Evolutionary conservation across 2,113 vertebrate species (phyloP).

Genomic region (Peromyscus polionotus): DNA sequence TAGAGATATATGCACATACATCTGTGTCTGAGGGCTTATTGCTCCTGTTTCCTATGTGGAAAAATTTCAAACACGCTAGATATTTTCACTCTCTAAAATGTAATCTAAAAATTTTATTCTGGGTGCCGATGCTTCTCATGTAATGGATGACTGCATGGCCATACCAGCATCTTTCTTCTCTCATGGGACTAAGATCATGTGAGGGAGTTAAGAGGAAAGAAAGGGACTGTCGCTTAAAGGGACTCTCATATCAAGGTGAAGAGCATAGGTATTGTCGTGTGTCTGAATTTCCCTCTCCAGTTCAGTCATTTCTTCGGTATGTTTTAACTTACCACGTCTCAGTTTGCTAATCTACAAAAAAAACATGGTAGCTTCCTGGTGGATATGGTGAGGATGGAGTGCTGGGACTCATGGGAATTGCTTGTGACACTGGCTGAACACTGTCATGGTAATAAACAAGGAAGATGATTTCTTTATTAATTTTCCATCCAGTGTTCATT

Average conservation of each 20-base stretch:
- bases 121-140: not conserved
- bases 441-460: not conserved
- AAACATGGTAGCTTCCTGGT: rapidly evolving
- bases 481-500: not conserved
- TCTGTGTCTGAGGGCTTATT: not conserved
- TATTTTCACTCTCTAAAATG: not conserved
- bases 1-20: not conserved
- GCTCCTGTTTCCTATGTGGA: not conserved
- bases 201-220: not conserved
- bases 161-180: not conserved
- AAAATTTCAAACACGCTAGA: not conserved
- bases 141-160: not conserved
- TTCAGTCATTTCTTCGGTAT: not conserved
- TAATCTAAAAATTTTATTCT: not conserved
- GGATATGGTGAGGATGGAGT: not conserved
- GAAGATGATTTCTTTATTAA: not conserved
- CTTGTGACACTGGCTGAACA: not conserved
- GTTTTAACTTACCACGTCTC: not conserved
- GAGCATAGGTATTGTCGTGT: not conserved
- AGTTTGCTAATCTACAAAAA: not conserved
- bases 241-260: not conserved
- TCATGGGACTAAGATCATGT: not conserved
- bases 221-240: not conserved
- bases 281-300: not conserved
- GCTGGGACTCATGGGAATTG: not conserved